Percentiles rank a stretch among this genome's conserved stretches.
Conservation (phyloP, 2,113 vertebrate genomes). For the Tragelaphus buxtoni region DNA sequence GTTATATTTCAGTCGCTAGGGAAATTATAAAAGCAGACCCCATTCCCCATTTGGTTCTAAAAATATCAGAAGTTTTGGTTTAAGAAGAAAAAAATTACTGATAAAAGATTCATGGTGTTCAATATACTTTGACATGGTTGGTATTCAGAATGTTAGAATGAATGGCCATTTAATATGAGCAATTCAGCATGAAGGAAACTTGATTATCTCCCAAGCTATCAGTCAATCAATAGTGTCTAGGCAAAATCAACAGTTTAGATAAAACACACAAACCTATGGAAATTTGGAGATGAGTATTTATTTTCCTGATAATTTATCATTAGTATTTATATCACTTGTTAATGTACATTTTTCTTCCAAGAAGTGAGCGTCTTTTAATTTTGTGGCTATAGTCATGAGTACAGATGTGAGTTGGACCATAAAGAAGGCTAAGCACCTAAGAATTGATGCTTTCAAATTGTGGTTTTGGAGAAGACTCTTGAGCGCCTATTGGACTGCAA, state of each 20-base stretch:
- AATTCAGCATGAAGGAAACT: conserved; percentile 43
- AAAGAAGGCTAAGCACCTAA: background rate
- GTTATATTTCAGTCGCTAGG: background rate
- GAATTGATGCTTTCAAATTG: background rate
- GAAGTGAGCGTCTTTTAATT: background rate
- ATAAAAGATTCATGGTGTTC: conserved; percentile 32
- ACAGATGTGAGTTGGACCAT: background rate
- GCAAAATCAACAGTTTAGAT: conserved; percentile 21
- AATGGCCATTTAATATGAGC: conserved; percentile 27
- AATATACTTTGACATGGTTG: conserved; percentile 24
- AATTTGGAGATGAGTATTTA: background rate
- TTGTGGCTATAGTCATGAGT: background rate
- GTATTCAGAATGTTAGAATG: conserved; percentile 33
- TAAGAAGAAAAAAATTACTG: background rate
- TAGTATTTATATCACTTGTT: background rate
- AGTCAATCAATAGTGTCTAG: background rate
- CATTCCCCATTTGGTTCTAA: background rate
- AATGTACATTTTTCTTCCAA: background rate
- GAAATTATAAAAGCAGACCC: background rate
- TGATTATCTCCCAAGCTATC: conserved; percentile 15
- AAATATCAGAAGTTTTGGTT: background rate
- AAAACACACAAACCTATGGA: background rate
- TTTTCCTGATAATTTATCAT: background rate
- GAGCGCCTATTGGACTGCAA: background rate
- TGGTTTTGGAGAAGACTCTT: background rate